Conservation (phyloP, 2,888 invertebrate genomes). For the Itoplectis maculator region DNA sequence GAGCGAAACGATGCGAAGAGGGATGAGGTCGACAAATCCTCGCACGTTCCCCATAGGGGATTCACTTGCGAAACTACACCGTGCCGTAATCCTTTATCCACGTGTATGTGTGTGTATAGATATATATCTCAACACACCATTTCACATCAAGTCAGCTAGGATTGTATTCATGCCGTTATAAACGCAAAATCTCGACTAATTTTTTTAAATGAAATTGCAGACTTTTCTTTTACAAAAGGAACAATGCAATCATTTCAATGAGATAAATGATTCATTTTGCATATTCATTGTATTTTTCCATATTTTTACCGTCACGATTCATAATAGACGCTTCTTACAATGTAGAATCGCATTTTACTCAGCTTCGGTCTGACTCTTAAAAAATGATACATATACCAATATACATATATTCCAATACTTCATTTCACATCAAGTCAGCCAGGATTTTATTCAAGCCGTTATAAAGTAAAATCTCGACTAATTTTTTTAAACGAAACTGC, state of each 20-base stretch:
- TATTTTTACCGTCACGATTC: too few relatives aligned
- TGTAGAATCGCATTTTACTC: too few relatives aligned
- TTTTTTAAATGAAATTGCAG: too few relatives aligned
- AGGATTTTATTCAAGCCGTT: neutral
- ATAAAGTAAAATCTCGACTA: neutral
- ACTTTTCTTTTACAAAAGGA: too few relatives aligned
- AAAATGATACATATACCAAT: neutral
- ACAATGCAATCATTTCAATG: too few relatives aligned
- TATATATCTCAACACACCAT: neutral
- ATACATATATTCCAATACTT: too few relatives aligned
- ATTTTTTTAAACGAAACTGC: too few relatives aligned
- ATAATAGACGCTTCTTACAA: too few relatives aligned
- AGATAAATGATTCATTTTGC: too few relatives aligned
- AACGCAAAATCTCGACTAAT: neutral
- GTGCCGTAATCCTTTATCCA: constrained; percentile 8
- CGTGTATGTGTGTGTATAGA: neutral
- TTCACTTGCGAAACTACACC: constrained; percentile 14
- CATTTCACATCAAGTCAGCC: neutral
- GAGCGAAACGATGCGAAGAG: constrained; percentile 27
- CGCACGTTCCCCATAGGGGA: neutral
- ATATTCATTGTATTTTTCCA: too few relatives aligned
- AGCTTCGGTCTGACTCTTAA: neutral
- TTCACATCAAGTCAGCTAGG: neutral
- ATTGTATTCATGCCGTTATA: neutral
- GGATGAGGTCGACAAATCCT: constrained; percentile 7